Percentiles rank a stretch among this genome's conserved stretches.
Evolutionary conservation across 2,113 vertebrate genomes (phyloP).

Genomic region (Podarcis raffonei): DNA sequence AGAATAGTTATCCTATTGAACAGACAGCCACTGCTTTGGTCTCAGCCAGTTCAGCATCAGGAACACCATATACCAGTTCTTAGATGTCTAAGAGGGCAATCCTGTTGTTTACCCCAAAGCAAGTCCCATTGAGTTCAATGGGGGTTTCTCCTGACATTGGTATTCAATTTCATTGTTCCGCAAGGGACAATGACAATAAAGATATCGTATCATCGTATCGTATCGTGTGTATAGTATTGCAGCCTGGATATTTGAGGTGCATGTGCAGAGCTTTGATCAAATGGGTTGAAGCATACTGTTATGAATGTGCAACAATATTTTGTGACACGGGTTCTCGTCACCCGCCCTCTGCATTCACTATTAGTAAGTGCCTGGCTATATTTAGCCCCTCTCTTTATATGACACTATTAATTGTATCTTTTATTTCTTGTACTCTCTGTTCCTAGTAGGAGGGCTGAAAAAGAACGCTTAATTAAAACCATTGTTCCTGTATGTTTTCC

Average conservation of each 20-base stretch:
- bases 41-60: not conserved
- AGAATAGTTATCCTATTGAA: not conserved
- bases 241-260: not conserved
- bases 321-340: not conserved
- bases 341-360: not conserved
- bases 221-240: not conserved
- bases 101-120: too few relatives aligned
- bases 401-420: conserved; percentile 19
- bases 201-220: too few relatives aligned
- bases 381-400: conserved; percentile 7
- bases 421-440: conserved; percentile 22
- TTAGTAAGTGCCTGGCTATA: not conserved
- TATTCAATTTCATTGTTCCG: too few relatives aligned
- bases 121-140: not conserved
- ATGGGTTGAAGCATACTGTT: not conserved
- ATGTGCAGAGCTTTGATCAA: not conserved
- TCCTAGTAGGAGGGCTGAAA: conserved; percentile 37
- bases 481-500: conserved; percentile 5
- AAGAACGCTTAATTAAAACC: conserved; percentile 37
- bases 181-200: too few relatives aligned
- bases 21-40: not conserved
- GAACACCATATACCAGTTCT: not conserved
- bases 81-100: not conserved
- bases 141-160: not conserved
- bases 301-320: too few relatives aligned